phyloP scores from a whole-genome alignment of 2,113 vertebrate genomes.

The Ceuthmochares aereus region DNA sequence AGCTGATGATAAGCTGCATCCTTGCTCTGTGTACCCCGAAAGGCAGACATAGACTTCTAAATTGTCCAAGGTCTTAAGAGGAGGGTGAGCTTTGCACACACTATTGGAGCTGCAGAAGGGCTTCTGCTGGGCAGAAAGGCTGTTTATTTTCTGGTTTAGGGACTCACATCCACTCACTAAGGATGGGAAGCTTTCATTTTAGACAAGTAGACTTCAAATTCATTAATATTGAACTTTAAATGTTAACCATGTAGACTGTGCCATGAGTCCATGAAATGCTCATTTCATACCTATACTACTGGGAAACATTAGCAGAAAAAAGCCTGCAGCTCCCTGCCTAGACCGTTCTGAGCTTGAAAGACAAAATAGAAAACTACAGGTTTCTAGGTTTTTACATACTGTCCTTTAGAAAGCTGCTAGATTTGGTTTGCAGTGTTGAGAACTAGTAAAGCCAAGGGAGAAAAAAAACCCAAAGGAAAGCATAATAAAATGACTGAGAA shows the following conservation, averaged over 20 bases:
- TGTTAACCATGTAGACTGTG: background rate
- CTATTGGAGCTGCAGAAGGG: background rate
- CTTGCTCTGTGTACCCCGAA: background rate
- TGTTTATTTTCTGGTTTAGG: background rate
- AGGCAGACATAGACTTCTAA: background rate
- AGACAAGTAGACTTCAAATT: background rate
- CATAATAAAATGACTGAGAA: background rate
- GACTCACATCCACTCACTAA: background rate
- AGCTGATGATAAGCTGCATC: background rate
- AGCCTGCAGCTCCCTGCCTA: background rate
- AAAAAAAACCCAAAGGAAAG: too few species aligned
- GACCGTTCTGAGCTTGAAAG: background rate
- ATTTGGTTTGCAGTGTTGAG: background rate
- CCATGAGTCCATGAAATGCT: background rate
- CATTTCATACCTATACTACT: background rate
- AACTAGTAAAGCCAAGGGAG: background rate
- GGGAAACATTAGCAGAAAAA: background rate
- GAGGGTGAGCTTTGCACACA: background rate
- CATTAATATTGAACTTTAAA: background rate
- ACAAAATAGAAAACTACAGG: background rate
- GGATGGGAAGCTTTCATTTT: background rate
- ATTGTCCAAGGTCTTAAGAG: background rate
- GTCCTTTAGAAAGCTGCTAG: background rate
- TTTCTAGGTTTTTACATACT: background rate
- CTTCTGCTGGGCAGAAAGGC: background rate